Base-by-base conservation (phyloP, 1,140 invertebrate species). In the Drosophila virilis region DNA sequence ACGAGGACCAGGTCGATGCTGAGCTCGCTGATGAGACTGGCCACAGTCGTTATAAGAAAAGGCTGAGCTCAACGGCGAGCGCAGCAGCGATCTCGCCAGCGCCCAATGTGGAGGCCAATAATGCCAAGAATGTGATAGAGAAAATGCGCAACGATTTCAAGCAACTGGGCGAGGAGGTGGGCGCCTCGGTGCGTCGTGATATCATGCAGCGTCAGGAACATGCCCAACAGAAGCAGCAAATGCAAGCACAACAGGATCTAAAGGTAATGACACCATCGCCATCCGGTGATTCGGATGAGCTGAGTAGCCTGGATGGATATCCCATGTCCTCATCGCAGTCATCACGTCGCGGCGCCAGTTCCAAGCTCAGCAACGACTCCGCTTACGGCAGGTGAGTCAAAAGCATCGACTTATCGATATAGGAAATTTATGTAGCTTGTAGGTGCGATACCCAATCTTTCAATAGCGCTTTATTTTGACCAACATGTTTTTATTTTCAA, bases 301-400 rank as follows among this genome's bases (percentile, higher is more conserved):
- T 91, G 9, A 91, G 81, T 48, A 92, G 91, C 51, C 57, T 92
- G 2, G 91, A 92, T 61, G 72, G 80, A 7, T 92, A 92, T 73
- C 84, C 91, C 17, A 76, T 92, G 66, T 86, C 84, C n/a, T 81
- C 86, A 7, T 82, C 83, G n/a, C 74, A 78, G 2, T 74, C 73
- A 1, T 83, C 80, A 0, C 79, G 88, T 22, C 79, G 75, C 12
- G 91, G 80, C 9, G 85, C 79, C 7, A 72, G 74, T 45, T 91
- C 91, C 28, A 91, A 80, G 77, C 78, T 93, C 32, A 94, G 94
- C 69, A 93, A 92, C 0, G 95, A 96, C 86, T 96, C 95, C 0
- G 95, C 95, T 2, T 96, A 96, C 76, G 95, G 94, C 93, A 95
- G 95, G 95, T 96, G 82, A 93, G 79, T 40, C 0, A 15, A 3